A percentile compares a stretch with the other conserved stretches of the same genome.
Evolutionary conservation across 2,888 invertebrate genomes (phyloP).

Genomic region (Electrophaes corylata): DNA sequence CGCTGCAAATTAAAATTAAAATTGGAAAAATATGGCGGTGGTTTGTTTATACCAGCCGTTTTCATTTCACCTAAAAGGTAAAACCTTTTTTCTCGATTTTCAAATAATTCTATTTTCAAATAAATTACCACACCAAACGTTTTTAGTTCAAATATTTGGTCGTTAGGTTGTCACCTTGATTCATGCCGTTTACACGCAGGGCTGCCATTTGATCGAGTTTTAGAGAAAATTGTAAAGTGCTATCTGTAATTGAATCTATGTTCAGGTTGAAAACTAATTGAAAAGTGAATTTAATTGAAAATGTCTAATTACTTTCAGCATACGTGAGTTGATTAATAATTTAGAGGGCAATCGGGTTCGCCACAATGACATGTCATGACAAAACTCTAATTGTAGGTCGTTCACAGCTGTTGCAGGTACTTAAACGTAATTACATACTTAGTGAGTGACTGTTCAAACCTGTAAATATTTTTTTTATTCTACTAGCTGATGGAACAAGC

Average conservation of each 20-base stretch:
- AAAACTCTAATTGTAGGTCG: not conserved
- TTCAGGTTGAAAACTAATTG: slow-evolving; percentile 2
- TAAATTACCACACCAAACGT: not conserved
- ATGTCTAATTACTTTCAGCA: slow-evolving; percentile 2
- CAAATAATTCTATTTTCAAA: slow-evolving; percentile 2
- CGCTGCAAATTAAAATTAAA: no score
- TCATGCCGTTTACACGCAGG: not conserved
- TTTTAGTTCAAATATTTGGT: not conserved
- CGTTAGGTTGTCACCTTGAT: slow-evolving; percentile 11
- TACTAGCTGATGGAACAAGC: no score
- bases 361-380: not conserved
- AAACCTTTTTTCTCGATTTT: not conserved
- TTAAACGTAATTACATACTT: no score
- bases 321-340: not conserved
- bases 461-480: no score
- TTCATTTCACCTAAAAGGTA: not conserved
- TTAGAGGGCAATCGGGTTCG: not conserved
- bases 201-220: slow-evolving; percentile 4
- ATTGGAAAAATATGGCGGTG: no score
- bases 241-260: slow-evolving; percentile 10
- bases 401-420: not conserved
- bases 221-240: not conserved
- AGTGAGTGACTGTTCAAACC: no score
- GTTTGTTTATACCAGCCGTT: not conserved
- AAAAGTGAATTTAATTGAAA: slow-evolving; percentile 3